These are phyloP conservation scores for Patiria miniata DNA, from an alignment of 35 echinoderm and acorn worm species.

Conservation along the genomic window DNA sequence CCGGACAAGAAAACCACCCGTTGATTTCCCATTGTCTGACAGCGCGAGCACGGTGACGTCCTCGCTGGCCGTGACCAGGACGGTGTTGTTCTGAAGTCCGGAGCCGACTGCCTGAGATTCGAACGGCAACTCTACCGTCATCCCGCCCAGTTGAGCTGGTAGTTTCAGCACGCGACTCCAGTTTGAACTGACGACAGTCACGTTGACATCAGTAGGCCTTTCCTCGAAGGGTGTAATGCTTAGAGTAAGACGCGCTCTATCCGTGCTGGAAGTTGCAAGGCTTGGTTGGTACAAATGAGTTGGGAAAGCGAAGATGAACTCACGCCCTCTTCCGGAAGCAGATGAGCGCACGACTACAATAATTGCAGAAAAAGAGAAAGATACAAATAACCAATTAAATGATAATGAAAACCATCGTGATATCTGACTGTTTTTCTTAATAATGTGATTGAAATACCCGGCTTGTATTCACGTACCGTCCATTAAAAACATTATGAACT, in stretches of 20 bases:
- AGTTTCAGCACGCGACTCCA: background rate
- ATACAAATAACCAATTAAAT: background rate
- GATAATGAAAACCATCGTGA: no score
- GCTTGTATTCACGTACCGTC: no score
- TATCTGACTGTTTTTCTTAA: no score
- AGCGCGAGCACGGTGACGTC: conserved; percentile 30
- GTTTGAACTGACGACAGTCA: background rate
- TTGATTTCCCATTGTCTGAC: background rate
- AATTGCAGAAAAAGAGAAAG: background rate
- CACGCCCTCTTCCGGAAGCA: background rate
- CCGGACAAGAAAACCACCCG: conserved; percentile 28
- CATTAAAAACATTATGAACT: no score
- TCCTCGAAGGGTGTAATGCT: background rate
- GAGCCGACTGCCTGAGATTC: background rate
- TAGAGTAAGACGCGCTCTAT: background rate
- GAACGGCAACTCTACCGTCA: background rate
- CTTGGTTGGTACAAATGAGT: background rate
- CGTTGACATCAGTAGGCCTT: background rate
- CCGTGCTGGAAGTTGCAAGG: background rate
- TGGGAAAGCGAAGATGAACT: conserved; percentile 20
- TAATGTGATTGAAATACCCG: no score
- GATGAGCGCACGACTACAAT: background rate
- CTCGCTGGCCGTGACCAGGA: background rate
- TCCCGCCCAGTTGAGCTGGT: background rate
- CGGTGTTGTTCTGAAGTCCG: conserved; percentile 24